Evolutionary conservation across 2,113 vertebrate species (phyloP), one percentile per base, ranked within the genome.

Genomic region (Psammodynastes pulverulentus): DNA sequence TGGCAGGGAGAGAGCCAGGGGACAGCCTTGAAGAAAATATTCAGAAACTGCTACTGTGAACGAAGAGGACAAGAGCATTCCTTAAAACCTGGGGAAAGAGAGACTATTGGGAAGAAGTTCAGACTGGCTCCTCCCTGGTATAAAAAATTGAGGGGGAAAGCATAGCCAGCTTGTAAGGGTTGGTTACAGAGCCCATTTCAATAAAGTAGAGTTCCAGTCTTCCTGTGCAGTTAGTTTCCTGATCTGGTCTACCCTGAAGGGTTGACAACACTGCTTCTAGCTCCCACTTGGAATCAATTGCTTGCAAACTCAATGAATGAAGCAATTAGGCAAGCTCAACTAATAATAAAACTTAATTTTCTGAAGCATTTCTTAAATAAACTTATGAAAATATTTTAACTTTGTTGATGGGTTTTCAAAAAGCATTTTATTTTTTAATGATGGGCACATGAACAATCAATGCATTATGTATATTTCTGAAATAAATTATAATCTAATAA

Each of bases 401-500:
- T 87, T 84, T 84, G 43, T n/a, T 89, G 23, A 84, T 43, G 29
- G 13, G n/a, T 58, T 85, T 85, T 92, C 12, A 62, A 86, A 92
- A 51, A 84, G 15, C 17, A 93, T 95, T 95, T 94, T 90, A 84
- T 95, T 95, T 92, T 94, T 94, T 95, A 91, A 95, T 92, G 96
- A 97, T 96, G 92, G 51, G 94, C 93, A 56, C 90, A 94, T 89
- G 90, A 97, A 97, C 91, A 93, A 58, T 95, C 87, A 91, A 53
- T 94, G 96, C 34, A 92, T 94, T 93, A 96, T 85, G 91, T 94
- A 93, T 96, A 97, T 96, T 97, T 95, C 92, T 94, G 92, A 92
- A 95, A 96, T 95, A 96, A 97, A 96, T 96, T 96, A 95, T 96
- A 97, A 94, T 96, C 92, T 49, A 96, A 90, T 94, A 95, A 87